Conservation (phyloP, 1,140 invertebrate genomes). For the Trichoplusia ni region DNA sequence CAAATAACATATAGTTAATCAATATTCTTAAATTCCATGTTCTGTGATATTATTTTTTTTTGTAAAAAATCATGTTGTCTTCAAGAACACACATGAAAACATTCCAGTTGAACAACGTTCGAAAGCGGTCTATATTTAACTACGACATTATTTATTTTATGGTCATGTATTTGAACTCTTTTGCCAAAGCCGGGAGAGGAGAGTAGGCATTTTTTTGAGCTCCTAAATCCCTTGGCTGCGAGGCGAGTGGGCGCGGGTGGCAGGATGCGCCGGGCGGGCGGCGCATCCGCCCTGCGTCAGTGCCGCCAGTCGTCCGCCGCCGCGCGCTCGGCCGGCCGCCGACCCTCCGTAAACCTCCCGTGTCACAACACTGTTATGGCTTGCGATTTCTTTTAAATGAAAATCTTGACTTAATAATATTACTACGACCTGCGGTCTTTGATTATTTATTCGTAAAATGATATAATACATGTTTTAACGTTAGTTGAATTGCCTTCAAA, state of each 20-base stretch:
- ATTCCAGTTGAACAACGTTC: too few species aligned
- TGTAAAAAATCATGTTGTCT: too few species aligned
- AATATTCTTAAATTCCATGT: too few species aligned
- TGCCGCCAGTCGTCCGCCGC: slow-evolving; percentile 77
- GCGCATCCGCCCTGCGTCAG: slow-evolving; percentile 79
- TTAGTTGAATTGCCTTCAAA: slow-evolving; percentile 49
- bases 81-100: too few species aligned
- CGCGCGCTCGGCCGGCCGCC: slow-evolving; percentile 73
- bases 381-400: slow-evolving; percentile 32
- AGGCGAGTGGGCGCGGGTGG: slow-evolving; percentile 51
- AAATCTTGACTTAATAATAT: slow-evolving; percentile 18
- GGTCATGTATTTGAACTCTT: background rate
- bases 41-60: too few species aligned
- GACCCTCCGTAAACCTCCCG: slow-evolving; percentile 39
- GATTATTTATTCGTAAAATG: slow-evolving; percentile 24
- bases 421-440: background rate
- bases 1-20: too few species aligned
- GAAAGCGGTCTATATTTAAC: too few species aligned
- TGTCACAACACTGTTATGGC: slow-evolving; percentile 43
- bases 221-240: slow-evolving; percentile 45
- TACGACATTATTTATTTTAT: too few species aligned
- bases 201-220: slow-evolving; percentile 24
- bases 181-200: background rate
- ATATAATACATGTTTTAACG: slow-evolving; percentile 37
- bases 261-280: slow-evolving; percentile 70